Conservation (phyloP, 2,888 invertebrate species). For the Melanargia galathea region DNA sequence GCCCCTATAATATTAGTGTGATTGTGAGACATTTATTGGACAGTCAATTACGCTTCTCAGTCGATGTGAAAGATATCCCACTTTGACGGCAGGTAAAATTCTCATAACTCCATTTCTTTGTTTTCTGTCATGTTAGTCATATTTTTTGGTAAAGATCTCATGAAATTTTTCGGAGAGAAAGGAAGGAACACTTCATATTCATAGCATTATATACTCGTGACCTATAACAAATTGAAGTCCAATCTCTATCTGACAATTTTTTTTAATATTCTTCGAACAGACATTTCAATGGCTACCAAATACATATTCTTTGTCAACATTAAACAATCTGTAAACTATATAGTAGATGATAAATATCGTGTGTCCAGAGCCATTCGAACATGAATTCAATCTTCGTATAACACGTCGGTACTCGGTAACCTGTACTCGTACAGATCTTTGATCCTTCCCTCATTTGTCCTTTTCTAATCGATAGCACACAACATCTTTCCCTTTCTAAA, state of each 20-base stretch:
- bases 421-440: constrained; percentile 35
- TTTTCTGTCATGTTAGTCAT: background rate
- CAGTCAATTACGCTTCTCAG: background rate
- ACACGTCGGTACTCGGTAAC: constrained; percentile 36
- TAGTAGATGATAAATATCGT: constrained; percentile 10
- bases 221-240: no score
- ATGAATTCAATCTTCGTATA: constrained; percentile 32
- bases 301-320: background rate
- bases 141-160: no score
- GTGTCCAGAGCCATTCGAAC: background rate
- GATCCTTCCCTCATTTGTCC: constrained; percentile 38
- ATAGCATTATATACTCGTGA: no score
- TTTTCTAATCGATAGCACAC: constrained; percentile 36
- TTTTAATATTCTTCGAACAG: background rate
- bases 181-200: no score
- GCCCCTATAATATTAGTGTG: no score
- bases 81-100: background rate
- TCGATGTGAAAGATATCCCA: no score
- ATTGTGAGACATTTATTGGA: no score
- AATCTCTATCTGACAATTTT: background rate
- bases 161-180: no score
- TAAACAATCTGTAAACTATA: background rate
- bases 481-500: constrained; percentile 42
- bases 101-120: background rate
- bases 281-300: background rate